Base-by-base conservation (phyloP, 2,888 invertebrate genomes). In the Oxytorus armatus region DNA sequence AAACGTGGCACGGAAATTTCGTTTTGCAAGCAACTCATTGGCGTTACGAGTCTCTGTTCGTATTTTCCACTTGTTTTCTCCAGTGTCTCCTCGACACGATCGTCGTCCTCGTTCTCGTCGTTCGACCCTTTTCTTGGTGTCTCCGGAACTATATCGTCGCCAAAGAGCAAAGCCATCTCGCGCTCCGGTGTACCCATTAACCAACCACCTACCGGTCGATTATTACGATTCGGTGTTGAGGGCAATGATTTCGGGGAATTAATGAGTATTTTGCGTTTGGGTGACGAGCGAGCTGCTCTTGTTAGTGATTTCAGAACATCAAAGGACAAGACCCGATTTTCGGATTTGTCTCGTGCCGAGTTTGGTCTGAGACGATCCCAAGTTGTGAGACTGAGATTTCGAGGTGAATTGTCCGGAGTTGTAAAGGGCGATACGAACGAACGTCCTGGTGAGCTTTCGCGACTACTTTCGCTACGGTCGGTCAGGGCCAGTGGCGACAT, bases 401-500 rank as follows among this genome's bases (percentile, higher is more conserved):
- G 47, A 14, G 87, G 86, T 2, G 84, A 85, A 36, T 82, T 85
- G 23, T 87, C 86, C 1, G 87, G 87, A n/a, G 86, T 87, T 2
- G 75, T 83, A 4, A 87, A 59, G 1, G 90, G 87, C 10, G 90
- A 90, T 5, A 84, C 63, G 51, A 85, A 87, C 3, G 84, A 80
- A 59, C 86, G 83, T 7, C 84, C 87, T 3, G 90, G 86, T 0
- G 90, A 89, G 82, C 87, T 89, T 14, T 81, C 82, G n/a, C 78
- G 69, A 16, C 68, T 75, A 42, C 79, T 82, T 7, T 85, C 77
- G 57, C 87, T 88, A 0, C 66, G 81, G 47, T 90, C 89, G 3
- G 88, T 89, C 1, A 85, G 44, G 2, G 85, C 86, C 3, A 91
- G 65, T 0, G 90, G 90, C 4, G 90, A 90, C 88, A 91, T 89